A percentile compares a stretch with the other conserved stretches of the same genome.
These are phyloP conservation scores for Lomographa bimaculata DNA, from an alignment of 2,888 invertebrate species.

Conservation along the genomic window DNA sequence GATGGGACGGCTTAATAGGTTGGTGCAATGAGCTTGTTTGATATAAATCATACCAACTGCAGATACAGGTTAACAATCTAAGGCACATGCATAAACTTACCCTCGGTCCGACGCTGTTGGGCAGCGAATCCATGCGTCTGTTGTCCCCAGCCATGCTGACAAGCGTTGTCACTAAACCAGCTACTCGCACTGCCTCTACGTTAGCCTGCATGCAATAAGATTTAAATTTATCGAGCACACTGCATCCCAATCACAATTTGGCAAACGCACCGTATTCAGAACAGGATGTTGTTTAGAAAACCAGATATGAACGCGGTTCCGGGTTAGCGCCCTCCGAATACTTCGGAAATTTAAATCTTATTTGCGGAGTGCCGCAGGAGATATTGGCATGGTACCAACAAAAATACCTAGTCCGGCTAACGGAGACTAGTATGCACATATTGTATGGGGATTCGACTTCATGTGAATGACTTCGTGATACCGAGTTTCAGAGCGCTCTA, in stretches of 20 bases:
- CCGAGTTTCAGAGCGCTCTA: conserved; percentile 48
- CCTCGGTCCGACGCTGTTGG: conserved; percentile 81
- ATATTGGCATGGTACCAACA: conserved; percentile 65
- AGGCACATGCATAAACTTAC: conserved; percentile 60
- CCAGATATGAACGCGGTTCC: conserved; percentile 38
- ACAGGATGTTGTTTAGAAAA: conserved; percentile 33
- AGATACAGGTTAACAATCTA: neutral
- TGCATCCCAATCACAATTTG: conserved; percentile 42
- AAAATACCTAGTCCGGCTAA: conserved; percentile 52
- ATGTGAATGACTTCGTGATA: conserved; percentile 57
- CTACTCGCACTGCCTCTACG: conserved; percentile 92
- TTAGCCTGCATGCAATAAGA: conserved; percentile 86
- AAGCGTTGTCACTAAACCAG: conserved; percentile 91
- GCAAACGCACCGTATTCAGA: conserved; percentile 28
- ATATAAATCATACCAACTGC: no score
- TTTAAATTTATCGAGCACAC: conserved; percentile 73
- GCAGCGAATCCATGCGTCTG: conserved; percentile 77
- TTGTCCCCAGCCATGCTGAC: conserved; percentile 90
- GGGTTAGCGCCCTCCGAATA: conserved; percentile 45
- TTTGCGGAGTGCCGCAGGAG: conserved; percentile 59
- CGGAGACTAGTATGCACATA: conserved; percentile 52
- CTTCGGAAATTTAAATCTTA: conserved; percentile 78
- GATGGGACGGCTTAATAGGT: neutral
- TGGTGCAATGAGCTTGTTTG: neutral
- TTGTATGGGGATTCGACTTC: conserved; percentile 47